Percentiles rank a stretch among this genome's conserved stretches.
These are phyloP conservation scores for Riparia riparia DNA, from an alignment of 2,113 vertebrate species.

Conservation along the genomic window DNA sequence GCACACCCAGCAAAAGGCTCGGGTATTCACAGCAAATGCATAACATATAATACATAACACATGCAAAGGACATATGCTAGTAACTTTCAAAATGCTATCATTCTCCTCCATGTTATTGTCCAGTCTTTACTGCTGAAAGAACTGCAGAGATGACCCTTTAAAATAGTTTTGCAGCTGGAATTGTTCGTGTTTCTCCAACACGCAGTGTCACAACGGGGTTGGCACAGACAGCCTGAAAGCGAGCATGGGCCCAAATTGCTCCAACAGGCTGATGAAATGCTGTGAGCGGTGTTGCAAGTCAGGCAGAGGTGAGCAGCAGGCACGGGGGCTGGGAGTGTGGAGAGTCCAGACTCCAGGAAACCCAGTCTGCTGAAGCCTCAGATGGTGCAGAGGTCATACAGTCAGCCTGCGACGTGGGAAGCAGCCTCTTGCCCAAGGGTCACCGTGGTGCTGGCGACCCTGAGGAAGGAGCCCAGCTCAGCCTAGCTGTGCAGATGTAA, in stretches of 20 bases:
- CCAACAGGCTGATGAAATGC: slow-evolving; percentile 3
- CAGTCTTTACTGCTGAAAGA: neutral
- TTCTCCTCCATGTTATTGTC: neutral
- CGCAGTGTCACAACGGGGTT: neutral
- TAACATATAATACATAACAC: neutral
- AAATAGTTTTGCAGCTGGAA: neutral
- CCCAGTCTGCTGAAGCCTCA: neutral
- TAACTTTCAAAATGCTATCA: neutral
- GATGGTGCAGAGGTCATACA: neutral
- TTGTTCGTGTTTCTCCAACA: neutral
- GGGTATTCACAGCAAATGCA: neutral
- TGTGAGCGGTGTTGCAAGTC: slow-evolving; percentile 27
- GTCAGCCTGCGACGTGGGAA: neutral
- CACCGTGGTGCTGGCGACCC: neutral
- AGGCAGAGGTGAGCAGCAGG: slow-evolving; percentile 21
- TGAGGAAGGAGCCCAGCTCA: neutral
- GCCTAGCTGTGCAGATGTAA: neutral
- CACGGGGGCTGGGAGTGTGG: fast-evolving
- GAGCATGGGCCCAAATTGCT: neutral
- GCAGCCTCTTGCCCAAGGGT: neutral
- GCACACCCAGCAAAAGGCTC: fast-evolving
- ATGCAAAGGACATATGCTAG: neutral
- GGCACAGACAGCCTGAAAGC: neutral
- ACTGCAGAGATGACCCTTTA: neutral
- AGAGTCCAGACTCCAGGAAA: neutral